phyloP scores from a whole-genome alignment of 2,888 invertebrate genomes.

The Mimas tiliae region DNA sequence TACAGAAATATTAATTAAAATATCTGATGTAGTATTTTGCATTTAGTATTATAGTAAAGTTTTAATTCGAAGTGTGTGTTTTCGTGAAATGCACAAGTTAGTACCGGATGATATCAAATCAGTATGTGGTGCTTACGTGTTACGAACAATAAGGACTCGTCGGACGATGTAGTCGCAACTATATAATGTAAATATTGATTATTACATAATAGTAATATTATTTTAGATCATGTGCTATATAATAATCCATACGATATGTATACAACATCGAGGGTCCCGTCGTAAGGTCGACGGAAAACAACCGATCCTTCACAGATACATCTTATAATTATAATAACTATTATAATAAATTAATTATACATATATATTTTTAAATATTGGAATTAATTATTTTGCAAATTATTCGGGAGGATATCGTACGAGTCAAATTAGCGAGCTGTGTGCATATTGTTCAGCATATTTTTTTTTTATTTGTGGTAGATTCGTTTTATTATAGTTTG shows the following conservation, averaged over 20 bases:
- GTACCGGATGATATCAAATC: background rate
- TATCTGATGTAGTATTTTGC: too few species aligned
- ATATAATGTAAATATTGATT: constrained; percentile 77
- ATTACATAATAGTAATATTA: constrained; percentile 81
- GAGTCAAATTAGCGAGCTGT: constrained; percentile 39
- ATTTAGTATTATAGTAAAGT: too few species aligned
- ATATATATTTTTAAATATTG: constrained; percentile 21
- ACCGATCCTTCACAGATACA: constrained; percentile 21
- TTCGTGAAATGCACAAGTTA: constrained; percentile 6
- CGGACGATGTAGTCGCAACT: constrained; percentile 55
- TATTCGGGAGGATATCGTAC: constrained; percentile 32
- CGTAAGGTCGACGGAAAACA: constrained; percentile 23
- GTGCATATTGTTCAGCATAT: constrained; percentile 39
- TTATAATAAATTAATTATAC: constrained; percentile 19
- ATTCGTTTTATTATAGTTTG: constrained; percentile 57
- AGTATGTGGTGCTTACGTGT: constrained; percentile 49
- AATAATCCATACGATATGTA: constrained; percentile 58
- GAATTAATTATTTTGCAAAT: constrained; percentile 19
- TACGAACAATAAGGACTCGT: constrained; percentile 42
- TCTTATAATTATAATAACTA: constrained; percentile 3
- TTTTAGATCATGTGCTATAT: constrained; percentile 82
- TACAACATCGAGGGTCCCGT: constrained; percentile 33
- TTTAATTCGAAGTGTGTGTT: too few species aligned
- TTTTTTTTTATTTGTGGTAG: constrained; percentile 59
- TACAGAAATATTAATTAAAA: too few species aligned